Percentiles rank a stretch among this genome's conserved stretches.
Conservation (phyloP, 2,888 invertebrate genomes). For the Steinernema carpocapsae region DNA sequence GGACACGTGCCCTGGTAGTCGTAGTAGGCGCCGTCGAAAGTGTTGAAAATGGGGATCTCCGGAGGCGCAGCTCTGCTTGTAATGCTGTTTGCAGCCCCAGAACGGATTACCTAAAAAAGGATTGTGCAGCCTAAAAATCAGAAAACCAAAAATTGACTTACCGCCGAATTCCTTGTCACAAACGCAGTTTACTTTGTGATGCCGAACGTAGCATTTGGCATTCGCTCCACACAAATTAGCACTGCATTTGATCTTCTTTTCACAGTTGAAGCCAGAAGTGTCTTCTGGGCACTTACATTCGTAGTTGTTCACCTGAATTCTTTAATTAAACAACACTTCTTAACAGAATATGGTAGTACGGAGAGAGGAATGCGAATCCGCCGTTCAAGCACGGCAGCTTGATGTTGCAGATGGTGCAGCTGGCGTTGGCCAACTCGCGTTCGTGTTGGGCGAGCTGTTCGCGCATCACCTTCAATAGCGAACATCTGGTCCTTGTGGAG, state of each 20-base stretch:
- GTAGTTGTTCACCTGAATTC: slow-evolving; percentile 41
- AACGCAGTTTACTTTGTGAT: slow-evolving; percentile 57
- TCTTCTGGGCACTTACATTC: slow-evolving; percentile 71
- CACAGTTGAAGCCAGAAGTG: slow-evolving; percentile 80
- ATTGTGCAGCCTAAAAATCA: too few species aligned
- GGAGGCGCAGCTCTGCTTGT: slow-evolving; percentile 47
- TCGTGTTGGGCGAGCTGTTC: slow-evolving; percentile 16
- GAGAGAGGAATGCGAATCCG: slow-evolving; percentile 45
- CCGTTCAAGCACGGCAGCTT: slow-evolving; percentile 48
- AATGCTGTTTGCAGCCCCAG: slow-evolving; percentile 28
- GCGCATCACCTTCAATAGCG: not conserved
- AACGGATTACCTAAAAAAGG: slow-evolving; percentile 21
- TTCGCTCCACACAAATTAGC: slow-evolving; percentile 53
- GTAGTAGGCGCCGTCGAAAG: slow-evolving; percentile 66
- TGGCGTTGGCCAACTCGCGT: not conserved
- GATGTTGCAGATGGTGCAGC: slow-evolving; percentile 28
- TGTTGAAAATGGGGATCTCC: slow-evolving; percentile 69
- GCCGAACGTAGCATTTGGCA: slow-evolving; percentile 53
- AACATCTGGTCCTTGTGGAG: slow-evolving; percentile 22
- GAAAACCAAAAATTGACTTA: slow-evolving; percentile 25
- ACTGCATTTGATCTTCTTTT: slow-evolving; percentile 63
- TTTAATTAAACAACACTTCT: too few species aligned
- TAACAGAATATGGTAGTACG: too few species aligned
- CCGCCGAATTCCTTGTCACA: slow-evolving; percentile 57
- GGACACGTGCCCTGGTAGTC: slow-evolving; percentile 67